A percentile compares a stretch with the other conserved stretches of the same genome.
Conservation (phyloP, 2,888 invertebrate genomes). For the Seira musarum region DNA sequence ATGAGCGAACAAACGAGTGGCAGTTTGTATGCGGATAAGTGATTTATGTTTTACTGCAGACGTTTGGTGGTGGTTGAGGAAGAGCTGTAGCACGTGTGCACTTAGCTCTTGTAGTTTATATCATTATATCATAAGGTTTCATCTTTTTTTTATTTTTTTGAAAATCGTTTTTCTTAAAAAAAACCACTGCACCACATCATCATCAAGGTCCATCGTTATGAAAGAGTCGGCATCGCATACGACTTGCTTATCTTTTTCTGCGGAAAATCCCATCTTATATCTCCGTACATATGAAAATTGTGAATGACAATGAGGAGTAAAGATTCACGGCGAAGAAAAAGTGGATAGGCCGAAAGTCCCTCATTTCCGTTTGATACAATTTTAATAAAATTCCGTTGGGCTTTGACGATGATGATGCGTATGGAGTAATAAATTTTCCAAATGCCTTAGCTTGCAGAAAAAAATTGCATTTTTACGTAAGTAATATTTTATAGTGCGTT, state of each 20-base stretch:
- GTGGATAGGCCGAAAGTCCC: slow-evolving; percentile 17
- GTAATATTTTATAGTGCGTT: too few relatives aligned
- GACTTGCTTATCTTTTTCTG: not conserved
- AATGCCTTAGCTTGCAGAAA: too few relatives aligned
- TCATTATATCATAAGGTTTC: not conserved
- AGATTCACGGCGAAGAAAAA: slow-evolving; percentile 38
- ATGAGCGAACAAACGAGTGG: not conserved
- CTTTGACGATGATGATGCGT: not conserved
- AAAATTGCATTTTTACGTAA: too few relatives aligned
- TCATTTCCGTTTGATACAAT: slow-evolving; percentile 56
- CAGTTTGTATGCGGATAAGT: slow-evolving; percentile 7
- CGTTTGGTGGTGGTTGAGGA: slow-evolving; percentile 10
- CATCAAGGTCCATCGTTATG: not conserved
- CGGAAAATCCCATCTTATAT: not conserved
- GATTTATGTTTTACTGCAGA: slow-evolving; percentile 2
- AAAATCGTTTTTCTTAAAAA: not conserved
- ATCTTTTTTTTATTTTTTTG: not conserved
- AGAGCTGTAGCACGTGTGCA: not conserved
- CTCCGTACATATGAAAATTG: not conserved
- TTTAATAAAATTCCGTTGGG: slow-evolving; percentile 36
- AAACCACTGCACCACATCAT: not conserved
- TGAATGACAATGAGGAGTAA: not conserved
- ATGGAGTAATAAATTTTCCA: too few relatives aligned
- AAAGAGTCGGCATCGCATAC: not conserved
- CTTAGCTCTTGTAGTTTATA: too few relatives aligned